Conservation (phyloP, 2,888 invertebrate genomes). For the Smittia sp. region DNA sequence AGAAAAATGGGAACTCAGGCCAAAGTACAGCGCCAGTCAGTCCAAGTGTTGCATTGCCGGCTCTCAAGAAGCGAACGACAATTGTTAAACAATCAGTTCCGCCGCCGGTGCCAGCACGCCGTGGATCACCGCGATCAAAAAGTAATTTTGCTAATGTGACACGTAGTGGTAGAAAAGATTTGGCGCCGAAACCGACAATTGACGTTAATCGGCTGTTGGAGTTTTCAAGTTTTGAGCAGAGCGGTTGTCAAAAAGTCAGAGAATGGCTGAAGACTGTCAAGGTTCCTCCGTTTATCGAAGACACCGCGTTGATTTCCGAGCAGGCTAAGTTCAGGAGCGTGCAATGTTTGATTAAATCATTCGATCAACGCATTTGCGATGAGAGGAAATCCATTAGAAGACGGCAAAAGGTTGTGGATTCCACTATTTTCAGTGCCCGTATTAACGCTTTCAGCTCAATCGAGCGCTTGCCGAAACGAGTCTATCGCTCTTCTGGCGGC, state of each 20-base stretch:
- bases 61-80: constrained; percentile 69
- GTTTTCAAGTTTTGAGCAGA: background rate
- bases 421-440: background rate
- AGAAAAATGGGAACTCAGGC: background rate
- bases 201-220: background rate
- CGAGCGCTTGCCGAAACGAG: background rate
- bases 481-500: background rate
- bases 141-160: constrained; percentile 31
- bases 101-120: constrained; percentile 78
- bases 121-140: constrained; percentile 68
- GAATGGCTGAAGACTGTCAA: constrained; percentile 32
- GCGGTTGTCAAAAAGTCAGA: constrained; percentile 24
- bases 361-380: background rate
- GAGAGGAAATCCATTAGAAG: background rate
- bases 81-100: constrained; percentile 71
- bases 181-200: background rate
- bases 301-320: background rate
- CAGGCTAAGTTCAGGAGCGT: constrained; percentile 25
- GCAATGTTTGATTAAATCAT: constrained; percentile 7
- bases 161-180: background rate
- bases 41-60: constrained; percentile 65
- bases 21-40: constrained; percentile 50
- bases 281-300: background rate
- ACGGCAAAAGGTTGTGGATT: constrained; percentile 17
- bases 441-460: constrained; percentile 14